Conservation (phyloP, 2,888 invertebrate species). For the Mallateleia sp. region DNA sequence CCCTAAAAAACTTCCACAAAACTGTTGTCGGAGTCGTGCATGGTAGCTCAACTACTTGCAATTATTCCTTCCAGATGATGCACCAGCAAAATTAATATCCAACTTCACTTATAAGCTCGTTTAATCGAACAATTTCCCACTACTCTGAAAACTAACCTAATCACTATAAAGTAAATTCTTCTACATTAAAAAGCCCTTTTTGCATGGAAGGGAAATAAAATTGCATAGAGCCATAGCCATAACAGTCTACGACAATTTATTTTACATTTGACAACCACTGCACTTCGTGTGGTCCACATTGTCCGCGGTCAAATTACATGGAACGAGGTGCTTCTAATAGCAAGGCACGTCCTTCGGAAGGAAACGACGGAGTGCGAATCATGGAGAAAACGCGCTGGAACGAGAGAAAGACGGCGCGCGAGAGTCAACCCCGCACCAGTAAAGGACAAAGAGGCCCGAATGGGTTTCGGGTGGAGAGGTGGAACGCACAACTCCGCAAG, state of each 20-base stretch:
- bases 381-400: constrained; percentile 63
- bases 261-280: constrained; percentile 81
- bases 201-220: no score
- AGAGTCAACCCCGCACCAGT: background rate
- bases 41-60: no score
- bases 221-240: background rate
- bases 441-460: constrained; percentile 26
- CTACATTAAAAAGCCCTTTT: no score
- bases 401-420: constrained; percentile 56
- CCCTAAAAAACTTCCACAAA: no score
- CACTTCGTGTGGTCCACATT: constrained; percentile 88
- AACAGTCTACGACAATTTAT: constrained; percentile 37
- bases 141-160: no score
- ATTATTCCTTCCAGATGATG: no score
- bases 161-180: no score
- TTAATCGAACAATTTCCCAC: no score
- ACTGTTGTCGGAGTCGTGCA: no score
- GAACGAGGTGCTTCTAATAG: constrained; percentile 88
- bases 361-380: constrained; percentile 76
- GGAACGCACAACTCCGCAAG: constrained; percentile 65
- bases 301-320: constrained; percentile 88
- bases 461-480: constrained; percentile 44
- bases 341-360: constrained; percentile 84
- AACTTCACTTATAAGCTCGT: no score
- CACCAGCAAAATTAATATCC: no score